A percentile compares a stretch with the other conserved stretches of the same genome.
phyloP scores from a whole-genome alignment of 2,113 vertebrate species.

The Loxodonta africana region DNA sequence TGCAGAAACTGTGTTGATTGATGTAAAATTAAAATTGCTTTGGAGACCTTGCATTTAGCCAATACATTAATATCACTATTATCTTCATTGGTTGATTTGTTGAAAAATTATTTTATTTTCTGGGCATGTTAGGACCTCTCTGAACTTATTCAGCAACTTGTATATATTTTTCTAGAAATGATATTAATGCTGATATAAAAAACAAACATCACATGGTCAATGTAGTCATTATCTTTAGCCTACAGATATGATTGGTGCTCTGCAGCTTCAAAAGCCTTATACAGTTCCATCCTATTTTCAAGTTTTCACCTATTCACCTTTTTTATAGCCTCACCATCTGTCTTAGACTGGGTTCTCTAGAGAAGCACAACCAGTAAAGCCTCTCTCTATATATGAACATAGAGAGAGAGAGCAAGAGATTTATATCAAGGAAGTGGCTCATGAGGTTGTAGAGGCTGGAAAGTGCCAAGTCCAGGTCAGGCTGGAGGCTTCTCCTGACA shows the following conservation, averaged over 20 bases:
- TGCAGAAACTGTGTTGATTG: neutral
- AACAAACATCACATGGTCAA: neutral
- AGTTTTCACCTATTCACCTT: neutral
- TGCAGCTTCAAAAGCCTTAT: neutral
- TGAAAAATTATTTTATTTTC: constrained; percentile 51
- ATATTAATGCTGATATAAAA: constrained; percentile 1
- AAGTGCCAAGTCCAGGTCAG: too few relatives aligned
- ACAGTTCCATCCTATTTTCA: neutral
- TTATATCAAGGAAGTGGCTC: too few relatives aligned
- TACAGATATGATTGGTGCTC: neutral
- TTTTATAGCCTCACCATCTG: neutral
- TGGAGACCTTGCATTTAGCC: neutral
- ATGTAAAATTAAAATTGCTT: constrained; percentile 21
- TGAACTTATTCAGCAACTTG: constrained; percentile 1
- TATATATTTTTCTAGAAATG: neutral
- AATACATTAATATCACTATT: neutral
- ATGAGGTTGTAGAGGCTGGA: too few relatives aligned
- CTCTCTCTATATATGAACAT: too few relatives aligned
- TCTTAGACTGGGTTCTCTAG: too few relatives aligned
- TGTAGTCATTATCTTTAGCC: neutral
- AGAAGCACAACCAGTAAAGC: too few relatives aligned
- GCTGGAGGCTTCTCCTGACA: too few relatives aligned
- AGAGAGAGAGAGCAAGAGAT: too few relatives aligned
- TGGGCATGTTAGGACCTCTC: neutral
- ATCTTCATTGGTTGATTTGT: neutral